These are phyloP conservation scores for Elysia crispata DNA, from an alignment of 2,888 invertebrate genomes.

Conservation along the genomic window DNA sequence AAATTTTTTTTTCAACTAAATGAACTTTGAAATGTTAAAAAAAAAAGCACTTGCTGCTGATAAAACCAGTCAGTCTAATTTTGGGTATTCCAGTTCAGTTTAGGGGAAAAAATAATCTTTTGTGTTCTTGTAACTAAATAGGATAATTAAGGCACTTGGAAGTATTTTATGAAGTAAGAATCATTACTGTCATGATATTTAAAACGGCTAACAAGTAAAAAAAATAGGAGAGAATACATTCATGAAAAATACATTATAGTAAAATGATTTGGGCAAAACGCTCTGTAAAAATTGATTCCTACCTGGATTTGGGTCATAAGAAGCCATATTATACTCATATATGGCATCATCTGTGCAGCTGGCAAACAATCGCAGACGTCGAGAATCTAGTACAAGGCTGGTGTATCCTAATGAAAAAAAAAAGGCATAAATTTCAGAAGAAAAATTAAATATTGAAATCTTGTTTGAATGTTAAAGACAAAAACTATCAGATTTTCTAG, in stretches of 20 bases:
- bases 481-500: too few species aligned
- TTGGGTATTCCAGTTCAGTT: neutral
- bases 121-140: too few species aligned
- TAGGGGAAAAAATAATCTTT: too few species aligned
- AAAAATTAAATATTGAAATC: too few species aligned
- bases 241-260: neutral
- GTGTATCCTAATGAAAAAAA: conserved; percentile 39
- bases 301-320: conserved; percentile 83
- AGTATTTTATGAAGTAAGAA: too few species aligned
- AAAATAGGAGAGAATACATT: too few species aligned
- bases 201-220: too few species aligned
- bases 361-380: conserved; percentile 85
- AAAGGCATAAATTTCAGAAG: neutral
- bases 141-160: too few species aligned
- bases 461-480: too few species aligned
- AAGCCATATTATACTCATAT: conserved; percentile 89
- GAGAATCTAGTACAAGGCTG: conserved; percentile 86
- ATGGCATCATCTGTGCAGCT: conserved; percentile 92
- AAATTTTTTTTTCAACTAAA: neutral
- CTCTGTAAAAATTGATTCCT: conserved; percentile 51
- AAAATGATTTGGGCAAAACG: neutral
- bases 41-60: too few species aligned
- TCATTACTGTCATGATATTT: too few species aligned
- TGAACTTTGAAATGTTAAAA: neutral
- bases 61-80: neutral